phyloP scores from a whole-genome alignment of 2,888 invertebrate genomes.

The Apodemia hepburni region DNA sequence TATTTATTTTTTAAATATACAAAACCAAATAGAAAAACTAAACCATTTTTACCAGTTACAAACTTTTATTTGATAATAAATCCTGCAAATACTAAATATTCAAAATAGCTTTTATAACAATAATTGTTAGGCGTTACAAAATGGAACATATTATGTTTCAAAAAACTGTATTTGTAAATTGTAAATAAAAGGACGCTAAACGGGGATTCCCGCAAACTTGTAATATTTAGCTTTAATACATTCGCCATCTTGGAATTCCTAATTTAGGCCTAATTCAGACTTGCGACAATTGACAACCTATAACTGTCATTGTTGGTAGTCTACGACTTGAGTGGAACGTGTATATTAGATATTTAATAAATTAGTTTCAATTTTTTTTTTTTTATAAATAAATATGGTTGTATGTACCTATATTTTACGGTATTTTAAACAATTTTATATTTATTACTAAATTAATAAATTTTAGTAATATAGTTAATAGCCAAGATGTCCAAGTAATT shows the following conservation, averaged over 20 bases:
- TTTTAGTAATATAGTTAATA: no score
- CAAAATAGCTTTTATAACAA: not conserved
- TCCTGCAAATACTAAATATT: not conserved
- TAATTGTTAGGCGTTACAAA: not conserved
- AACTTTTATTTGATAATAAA: no score
- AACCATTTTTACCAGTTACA: no score
- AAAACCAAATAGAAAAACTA: no score
- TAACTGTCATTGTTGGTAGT: not conserved
- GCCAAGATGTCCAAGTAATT: no score
- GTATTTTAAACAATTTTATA: no score
- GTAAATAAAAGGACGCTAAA: not conserved
- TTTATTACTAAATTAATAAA: no score
- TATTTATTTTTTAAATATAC: no score
- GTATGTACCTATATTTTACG: no score
- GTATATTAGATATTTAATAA: constrained; percentile 28
- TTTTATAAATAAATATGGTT: constrained; percentile 24
- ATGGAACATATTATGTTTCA: not conserved
- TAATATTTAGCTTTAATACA: constrained; percentile 8
- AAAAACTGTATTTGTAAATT: not conserved
- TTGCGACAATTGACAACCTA: not conserved
- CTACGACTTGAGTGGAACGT: not conserved
- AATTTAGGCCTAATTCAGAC: constrained; percentile 10
- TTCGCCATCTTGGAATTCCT: not conserved
- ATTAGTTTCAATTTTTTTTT: constrained; percentile 34
- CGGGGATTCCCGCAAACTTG: not conserved